Base-by-base conservation (phyloP, 53 echinoderm and acorn worm species). In the Echinarachnius parma region DNA sequence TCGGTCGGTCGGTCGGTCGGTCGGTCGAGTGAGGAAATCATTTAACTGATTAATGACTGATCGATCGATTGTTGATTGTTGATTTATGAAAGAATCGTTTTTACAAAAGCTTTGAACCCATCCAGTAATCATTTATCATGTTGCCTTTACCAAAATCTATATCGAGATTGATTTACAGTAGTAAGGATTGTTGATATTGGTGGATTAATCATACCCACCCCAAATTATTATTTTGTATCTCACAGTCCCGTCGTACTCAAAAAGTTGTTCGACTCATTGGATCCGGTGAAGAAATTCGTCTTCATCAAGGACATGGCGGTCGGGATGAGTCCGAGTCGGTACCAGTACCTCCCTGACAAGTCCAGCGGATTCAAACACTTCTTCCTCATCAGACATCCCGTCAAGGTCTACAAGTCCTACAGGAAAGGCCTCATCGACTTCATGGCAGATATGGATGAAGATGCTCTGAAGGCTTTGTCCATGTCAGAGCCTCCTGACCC, bases 251-350 rank as follows among this genome's bases (percentile, higher is more conserved):
- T 72, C 34, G 8, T 23, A 18, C 57, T 72, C 5, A 72, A 72
- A 29, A 14, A 52, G 0, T n/a, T 3, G 18, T 72, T 72, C 56
- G 74, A 72, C 53, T 34, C 54, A 27, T 9, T 72, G 27, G 56
- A 72, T 56, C 56, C 74, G 3, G 28, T 18, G 9, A 42, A 72
- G 10, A 57, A 57, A 14, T 72, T 72, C 2, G 57, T 72, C 28
- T 72, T 72, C 55, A 39, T 72, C 57, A 72, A 72, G 11, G 74
- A 72, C 26, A 56, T 72, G 74, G 74, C 42, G 3, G n/a, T 72
- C 2, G 74, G 74, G 5, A 56, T 72, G 74, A 35, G 56, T 33
- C 74, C 74, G 2, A 72, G 42, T 46, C 74, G 57, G 15, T 72
- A 42, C 32, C 55, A 33, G 9, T 57, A 72, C 20, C 57, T 72